phyloP scores from a whole-genome alignment of 2,113 vertebrate species.

The Hemichromis elongatus region DNA sequence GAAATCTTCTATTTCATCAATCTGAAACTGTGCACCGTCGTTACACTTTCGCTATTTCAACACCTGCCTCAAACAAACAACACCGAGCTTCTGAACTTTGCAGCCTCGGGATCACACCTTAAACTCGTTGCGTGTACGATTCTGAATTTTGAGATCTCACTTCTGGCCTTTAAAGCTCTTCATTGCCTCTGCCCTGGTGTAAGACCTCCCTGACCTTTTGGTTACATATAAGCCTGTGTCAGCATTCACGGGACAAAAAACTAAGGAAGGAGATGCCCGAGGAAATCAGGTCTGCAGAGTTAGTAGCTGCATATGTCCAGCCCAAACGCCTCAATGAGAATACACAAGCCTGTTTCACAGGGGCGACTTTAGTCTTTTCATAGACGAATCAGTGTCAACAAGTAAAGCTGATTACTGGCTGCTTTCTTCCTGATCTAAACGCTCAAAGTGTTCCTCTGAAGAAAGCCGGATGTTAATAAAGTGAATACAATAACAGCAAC shows the following conservation, averaged over 20 bases:
- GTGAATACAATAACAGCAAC: background rate
- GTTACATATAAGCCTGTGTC: background rate
- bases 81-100: background rate
- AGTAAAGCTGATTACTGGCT: background rate
- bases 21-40: background rate
- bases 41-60: background rate
- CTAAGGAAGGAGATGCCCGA: background rate
- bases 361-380: background rate
- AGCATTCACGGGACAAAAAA: background rate
- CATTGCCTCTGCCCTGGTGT: background rate
- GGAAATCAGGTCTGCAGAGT: background rate
- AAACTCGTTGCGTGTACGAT: background rate
- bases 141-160: background rate
- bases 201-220: background rate
- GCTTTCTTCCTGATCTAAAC: background rate
- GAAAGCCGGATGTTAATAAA: background rate
- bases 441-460: background rate
- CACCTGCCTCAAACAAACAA: background rate
- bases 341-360: background rate
- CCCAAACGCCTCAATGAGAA: background rate
- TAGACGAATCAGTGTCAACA: background rate
- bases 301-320: background rate
- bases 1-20: background rate
- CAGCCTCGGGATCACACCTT: background rate
- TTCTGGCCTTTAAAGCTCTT: background rate